Base-by-base conservation (phyloP, 2,797 vertebrate species). In the Cheracebus regulus region DNA sequence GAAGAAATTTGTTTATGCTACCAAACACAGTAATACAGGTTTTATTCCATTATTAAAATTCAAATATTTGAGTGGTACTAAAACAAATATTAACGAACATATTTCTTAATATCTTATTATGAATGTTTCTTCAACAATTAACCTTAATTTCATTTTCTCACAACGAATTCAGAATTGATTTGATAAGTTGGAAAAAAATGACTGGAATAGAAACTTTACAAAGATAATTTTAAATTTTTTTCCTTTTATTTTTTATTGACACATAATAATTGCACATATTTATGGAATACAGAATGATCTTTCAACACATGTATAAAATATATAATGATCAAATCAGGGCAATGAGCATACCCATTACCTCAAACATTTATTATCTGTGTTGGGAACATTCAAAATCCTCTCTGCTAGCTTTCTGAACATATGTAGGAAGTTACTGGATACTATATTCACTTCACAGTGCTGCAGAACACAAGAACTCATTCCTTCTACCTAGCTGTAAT, bases 21-120 rank as follows among this genome's bases (percentile, higher is more conserved):
- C 33, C 83, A 15, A 88, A 64, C 17, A 79, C 75, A 89, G 88
- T 15, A 67, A 73, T 58, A 64, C 2, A n/a, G 4, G 4, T 58
- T 93, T 78, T 64, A 76, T 83, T 88, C 26, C 88, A 75, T 87
- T 93, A 30, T 79, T 48, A 73, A 92, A 91, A 55, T 57, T 33
- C 11, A 55, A 88, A 93, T 61, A 41, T 82, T 86, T 96, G 88
- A 93, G 7, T 82, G 10, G 57, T 52, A 48, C 3, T 0, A 7
- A 57, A 89, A 76, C 14, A 39, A 78, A 30, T n/a, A 64, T 39
- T 13, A 80, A 78, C 76, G 5, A 50, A 19, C 13, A 20, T 44
- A 55, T 39, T 88, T 95, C n/a, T 87, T 39, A 92, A 93, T 89
- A 92, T 48, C 2, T 1, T 84, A 50, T 33, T 75, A 44, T 28